Conservation (phyloP, 2,113 vertebrate species). For the Grammomys dolichurus region DNA sequence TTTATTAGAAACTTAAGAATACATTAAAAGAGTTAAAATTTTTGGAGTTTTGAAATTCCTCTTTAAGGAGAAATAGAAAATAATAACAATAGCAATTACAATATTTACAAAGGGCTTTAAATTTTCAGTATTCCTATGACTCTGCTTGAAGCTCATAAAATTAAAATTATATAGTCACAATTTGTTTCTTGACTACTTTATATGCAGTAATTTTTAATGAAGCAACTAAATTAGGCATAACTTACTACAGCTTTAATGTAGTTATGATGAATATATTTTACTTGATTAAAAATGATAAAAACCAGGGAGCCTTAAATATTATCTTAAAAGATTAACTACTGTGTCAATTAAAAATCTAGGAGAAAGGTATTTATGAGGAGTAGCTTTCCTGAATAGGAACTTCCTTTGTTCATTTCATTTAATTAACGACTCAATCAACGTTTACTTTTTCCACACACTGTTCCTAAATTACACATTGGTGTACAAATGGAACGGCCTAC, state of each 20-base stretch:
- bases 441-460: slow-evolving; percentile 66
- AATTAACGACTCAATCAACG: slow-evolving; percentile 80
- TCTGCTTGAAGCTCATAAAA: slow-evolving; percentile 82
- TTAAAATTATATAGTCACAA: slow-evolving; percentile 80
- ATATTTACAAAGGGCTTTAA: slow-evolving; percentile 75
- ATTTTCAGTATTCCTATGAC: slow-evolving; percentile 73
- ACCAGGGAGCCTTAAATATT: slow-evolving; percentile 79
- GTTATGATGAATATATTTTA: slow-evolving; percentile 84
- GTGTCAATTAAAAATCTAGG: slow-evolving; percentile 74
- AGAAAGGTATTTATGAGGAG: slow-evolving; percentile 80
- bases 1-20: slow-evolving; percentile 49
- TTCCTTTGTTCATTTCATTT: slow-evolving; percentile 80
- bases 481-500: slow-evolving; percentile 49
- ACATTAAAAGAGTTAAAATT: slow-evolving; percentile 52
- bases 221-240: slow-evolving; percentile 86
- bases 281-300: slow-evolving; percentile 87
- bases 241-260: slow-evolving; percentile 82
- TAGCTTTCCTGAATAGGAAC: slow-evolving; percentile 74
- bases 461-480: slow-evolving; percentile 62
- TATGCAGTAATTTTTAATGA: slow-evolving; percentile 87
- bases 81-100: slow-evolving; percentile 75
- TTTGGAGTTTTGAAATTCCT: slow-evolving; percentile 52
- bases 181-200: slow-evolving; percentile 85
- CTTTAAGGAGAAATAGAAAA: slow-evolving; percentile 46
- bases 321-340: slow-evolving; percentile 79